Conservation (phyloP, 2,113 vertebrate genomes). For the Mystacornis crossleyi region DNA sequence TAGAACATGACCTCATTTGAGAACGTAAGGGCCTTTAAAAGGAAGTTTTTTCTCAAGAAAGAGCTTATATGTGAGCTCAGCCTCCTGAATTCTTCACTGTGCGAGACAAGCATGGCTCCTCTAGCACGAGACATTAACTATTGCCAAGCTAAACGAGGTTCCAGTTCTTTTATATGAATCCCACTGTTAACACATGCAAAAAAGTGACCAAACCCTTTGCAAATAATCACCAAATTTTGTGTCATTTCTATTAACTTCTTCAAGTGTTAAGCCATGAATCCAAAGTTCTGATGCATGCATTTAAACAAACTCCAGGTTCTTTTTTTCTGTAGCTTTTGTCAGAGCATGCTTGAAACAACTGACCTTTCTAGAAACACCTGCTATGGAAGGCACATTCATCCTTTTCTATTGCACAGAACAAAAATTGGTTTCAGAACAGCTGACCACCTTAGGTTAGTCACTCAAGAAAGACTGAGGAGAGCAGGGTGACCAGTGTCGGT, state of each 20-base stretch:
- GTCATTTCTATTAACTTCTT: neutral
- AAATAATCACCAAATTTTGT: neutral
- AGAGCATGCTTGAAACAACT: neutral
- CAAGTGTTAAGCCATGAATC: neutral
- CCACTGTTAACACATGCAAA: neutral
- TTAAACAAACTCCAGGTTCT: neutral
- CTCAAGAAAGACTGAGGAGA: neutral
- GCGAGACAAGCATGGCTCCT: neutral
- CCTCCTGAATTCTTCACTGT: neutral
- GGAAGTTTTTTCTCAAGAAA: neutral
- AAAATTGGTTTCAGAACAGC: neutral
- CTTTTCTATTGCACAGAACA: neutral
- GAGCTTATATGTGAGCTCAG: neutral
- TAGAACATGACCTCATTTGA: neutral
- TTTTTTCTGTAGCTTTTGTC: neutral
- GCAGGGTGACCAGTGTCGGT: fast-evolving
- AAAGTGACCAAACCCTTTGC: neutral
- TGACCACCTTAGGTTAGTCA: neutral
- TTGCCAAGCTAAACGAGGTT: neutral
- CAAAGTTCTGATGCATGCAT: neutral
- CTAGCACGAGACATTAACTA: neutral
- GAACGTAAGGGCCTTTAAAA: neutral
- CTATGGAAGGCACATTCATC: neutral
- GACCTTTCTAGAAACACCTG: neutral
- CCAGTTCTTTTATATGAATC: neutral